Evolutionary conservation across 2,888 invertebrate species (phyloP), one percentile per base, ranked within the genome.

Genomic region (Dysmachus trigonus): DNA sequence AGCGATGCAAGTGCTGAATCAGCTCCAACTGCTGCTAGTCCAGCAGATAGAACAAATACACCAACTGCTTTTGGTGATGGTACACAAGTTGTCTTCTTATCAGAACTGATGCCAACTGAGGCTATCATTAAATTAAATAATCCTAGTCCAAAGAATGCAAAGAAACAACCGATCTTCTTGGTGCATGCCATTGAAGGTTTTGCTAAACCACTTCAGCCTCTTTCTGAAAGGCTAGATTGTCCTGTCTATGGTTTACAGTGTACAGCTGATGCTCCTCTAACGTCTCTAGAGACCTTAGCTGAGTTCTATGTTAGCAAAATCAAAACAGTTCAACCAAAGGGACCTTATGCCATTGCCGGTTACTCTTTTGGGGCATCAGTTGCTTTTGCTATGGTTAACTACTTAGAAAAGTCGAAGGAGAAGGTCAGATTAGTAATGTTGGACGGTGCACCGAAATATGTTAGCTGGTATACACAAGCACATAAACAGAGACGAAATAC

Each of bases 341-440:
- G 98, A 87, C 98, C 98, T 2, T 98, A 97, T 93, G 94, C 95
- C 82, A 93, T 99, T 88, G 95, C 97, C 73, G 99, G 99, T 1
- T 99, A 99, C 93, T 99, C 99, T 0, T 99, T 97, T 92, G 99
- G 99, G 87, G 97, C 98, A 71, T 95, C 96, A 89, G 96, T 99
- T 47, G 98, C 98, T 22, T 97, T 98, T 91, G 99, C 99, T 93
- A 98, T 99, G 95, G 97, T 97, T 33, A 93, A 96, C 41, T 96
- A 97, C 91, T 93, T 99, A 85, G 97, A 98, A 91, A 92, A 93
- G 88, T 93, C 92, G 71, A 91, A 91, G 15, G 92, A 92, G 88
- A 87, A 89, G 7, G 90, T 90, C 6, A 90, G 90, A 79, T 88
- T 92, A n/a, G 94, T 96, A 88, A 94, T 99, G 89, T 93, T 99